Conservation (phyloP, 2,113 vertebrate genomes). For the Ceyx margarethae region DNA sequence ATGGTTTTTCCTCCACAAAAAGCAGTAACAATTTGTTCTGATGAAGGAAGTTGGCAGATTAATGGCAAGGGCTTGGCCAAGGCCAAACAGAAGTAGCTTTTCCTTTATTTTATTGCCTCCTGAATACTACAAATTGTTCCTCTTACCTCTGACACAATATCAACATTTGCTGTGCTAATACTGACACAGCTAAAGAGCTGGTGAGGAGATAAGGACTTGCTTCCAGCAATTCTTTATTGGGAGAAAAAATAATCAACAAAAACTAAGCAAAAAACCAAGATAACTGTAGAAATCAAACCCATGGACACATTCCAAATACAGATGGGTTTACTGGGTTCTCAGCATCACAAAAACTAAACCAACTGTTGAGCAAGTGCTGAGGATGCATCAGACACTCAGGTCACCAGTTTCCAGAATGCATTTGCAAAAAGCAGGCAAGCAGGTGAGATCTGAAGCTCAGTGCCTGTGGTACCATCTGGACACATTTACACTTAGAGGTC, state of each 20-base stretch:
- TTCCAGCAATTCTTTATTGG: neutral
- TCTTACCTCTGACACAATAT: neutral
- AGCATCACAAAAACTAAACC: neutral
- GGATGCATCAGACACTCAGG: neutral
- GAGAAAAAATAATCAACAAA: neutral
- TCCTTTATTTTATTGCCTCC: neutral
- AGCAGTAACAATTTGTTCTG: neutral
- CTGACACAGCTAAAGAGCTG: neutral
- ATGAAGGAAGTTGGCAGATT: neutral
- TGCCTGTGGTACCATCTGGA: neutral
- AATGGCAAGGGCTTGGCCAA: neutral
- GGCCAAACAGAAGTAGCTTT: neutral
- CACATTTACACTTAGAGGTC: neutral
- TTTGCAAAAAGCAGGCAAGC: neutral
- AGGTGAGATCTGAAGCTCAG: neutral
- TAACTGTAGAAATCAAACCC: neutral
- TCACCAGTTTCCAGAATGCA: neutral
- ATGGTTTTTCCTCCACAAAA: neutral
- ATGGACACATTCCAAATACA: accelerated
- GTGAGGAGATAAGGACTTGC: neutral
- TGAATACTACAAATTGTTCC: neutral
- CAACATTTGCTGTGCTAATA: neutral
- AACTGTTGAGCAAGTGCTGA: neutral
- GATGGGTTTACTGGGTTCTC: neutral
- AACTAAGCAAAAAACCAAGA: neutral